phyloP scores from a whole-genome alignment of 1,140 invertebrate genomes.

The Coptotermes formosanus region DNA sequence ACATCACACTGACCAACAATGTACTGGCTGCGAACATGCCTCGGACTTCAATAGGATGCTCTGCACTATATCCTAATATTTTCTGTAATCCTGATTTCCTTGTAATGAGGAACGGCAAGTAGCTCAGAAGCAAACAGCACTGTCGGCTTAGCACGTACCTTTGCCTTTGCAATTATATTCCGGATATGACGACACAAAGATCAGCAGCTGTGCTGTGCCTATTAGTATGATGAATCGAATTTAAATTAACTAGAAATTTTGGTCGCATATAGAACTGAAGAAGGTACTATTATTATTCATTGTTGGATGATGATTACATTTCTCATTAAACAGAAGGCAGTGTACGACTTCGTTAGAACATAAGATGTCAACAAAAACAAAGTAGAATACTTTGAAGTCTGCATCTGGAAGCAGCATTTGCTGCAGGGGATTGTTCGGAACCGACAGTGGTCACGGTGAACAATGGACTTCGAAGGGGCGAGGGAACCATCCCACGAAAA shows the following conservation, averaged over 20 bases:
- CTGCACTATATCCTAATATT: no score
- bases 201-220: background rate
- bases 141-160: no score
- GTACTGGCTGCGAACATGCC: no score
- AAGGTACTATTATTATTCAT: slow-evolving; percentile 1
- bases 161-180: background rate
- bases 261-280: background rate
- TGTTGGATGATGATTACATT: slow-evolving; percentile 4
- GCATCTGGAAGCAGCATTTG: background rate
- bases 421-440: background rate
- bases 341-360: background rate
- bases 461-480: background rate
- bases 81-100: no score
- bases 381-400: background rate
- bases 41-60: no score
- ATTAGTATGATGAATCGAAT: slow-evolving; percentile 7
- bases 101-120: no score
- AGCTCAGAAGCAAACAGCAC: no score
- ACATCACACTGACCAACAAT: no score
- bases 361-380: slow-evolving; percentile 13
- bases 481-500: background rate
- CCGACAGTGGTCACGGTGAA: background rate
- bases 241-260: slow-evolving; percentile 11
- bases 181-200: background rate
- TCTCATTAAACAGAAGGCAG: slow-evolving; percentile 7